These are phyloP conservation scores for Reticulitermes lucifugus DNA, from an alignment of 2,888 invertebrate genomes.

Conservation along the genomic window DNA sequence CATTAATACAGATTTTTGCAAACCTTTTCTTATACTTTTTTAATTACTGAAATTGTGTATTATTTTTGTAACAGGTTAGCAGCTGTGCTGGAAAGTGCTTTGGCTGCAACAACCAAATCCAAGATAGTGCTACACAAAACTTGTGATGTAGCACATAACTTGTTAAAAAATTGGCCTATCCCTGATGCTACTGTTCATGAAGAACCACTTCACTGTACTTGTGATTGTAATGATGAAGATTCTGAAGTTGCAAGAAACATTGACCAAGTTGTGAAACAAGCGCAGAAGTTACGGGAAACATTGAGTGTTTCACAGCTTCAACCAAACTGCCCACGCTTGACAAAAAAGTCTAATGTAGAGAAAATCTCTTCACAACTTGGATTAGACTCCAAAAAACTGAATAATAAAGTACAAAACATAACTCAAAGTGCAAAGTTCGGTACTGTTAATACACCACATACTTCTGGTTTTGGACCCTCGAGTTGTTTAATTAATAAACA, in stretches of 20 bases:
- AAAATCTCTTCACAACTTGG: neutral
- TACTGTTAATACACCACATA: neutral
- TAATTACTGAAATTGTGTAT: too few relatives aligned
- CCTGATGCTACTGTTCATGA: neutral
- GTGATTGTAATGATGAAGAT: neutral
- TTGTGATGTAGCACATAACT: neutral
- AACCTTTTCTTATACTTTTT: too few relatives aligned
- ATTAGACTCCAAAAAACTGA: neutral
- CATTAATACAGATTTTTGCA: too few relatives aligned
- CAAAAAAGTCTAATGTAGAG: neutral
- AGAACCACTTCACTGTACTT: neutral
- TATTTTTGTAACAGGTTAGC: neutral
- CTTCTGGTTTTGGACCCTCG: neutral
- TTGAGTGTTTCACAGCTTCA: neutral
- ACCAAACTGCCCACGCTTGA: neutral
- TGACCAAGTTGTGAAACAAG: conserved; percentile 7
- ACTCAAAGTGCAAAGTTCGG: neutral
- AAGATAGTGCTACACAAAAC: neutral
- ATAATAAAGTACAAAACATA: neutral
- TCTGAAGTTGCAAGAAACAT: neutral
- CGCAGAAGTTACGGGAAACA: neutral
- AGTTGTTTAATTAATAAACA: neutral
- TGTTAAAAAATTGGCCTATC: neutral
- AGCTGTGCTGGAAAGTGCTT: neutral
- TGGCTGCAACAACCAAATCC: neutral